Evolutionary conservation across 2,888 invertebrate species (phyloP).

Genomic region (Napeogenes sylphis): DNA sequence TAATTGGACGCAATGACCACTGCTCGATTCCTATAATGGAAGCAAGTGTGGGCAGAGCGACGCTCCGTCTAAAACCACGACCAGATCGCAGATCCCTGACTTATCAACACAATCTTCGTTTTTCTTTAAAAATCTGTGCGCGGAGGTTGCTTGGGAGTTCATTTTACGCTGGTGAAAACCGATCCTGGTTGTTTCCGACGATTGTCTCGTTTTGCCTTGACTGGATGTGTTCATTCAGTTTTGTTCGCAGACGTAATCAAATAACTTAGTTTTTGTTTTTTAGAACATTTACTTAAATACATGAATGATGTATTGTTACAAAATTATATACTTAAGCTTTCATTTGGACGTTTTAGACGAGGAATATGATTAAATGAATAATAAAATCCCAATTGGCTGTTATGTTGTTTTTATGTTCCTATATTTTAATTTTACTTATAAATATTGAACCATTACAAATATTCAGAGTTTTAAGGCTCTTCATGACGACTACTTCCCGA

Average conservation of each 20-base stretch:
- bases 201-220: slow-evolving; percentile 54
- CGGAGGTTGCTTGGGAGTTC: slow-evolving; percentile 41
- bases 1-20: slow-evolving; percentile 73
- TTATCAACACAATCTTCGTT: slow-evolving; percentile 21
- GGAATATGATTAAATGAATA: no score
- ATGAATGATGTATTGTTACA: no score
- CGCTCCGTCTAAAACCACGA: slow-evolving; percentile 59
- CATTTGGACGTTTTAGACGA: no score
- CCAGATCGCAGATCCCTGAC: slow-evolving; percentile 42
- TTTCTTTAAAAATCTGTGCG: slow-evolving; percentile 8
- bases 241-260: slow-evolving; percentile 51
- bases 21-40: slow-evolving; percentile 66
- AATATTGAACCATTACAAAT: no score
- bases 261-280: slow-evolving; percentile 10
- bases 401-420: no score
- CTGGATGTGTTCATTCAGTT: slow-evolving; percentile 68
- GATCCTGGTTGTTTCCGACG: slow-evolving; percentile 50
- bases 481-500: no score
- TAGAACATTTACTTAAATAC: not conserved
- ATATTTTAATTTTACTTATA: no score
- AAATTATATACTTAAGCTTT: no score
- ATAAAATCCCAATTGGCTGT: no score
- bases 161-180: slow-evolving; percentile 36
- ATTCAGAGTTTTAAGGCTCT: no score
- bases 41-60: slow-evolving; percentile 64